Evolutionary conservation across 2,888 invertebrate genomes (phyloP).

Genomic region (Leptinotarsa rubiginosa): DNA sequence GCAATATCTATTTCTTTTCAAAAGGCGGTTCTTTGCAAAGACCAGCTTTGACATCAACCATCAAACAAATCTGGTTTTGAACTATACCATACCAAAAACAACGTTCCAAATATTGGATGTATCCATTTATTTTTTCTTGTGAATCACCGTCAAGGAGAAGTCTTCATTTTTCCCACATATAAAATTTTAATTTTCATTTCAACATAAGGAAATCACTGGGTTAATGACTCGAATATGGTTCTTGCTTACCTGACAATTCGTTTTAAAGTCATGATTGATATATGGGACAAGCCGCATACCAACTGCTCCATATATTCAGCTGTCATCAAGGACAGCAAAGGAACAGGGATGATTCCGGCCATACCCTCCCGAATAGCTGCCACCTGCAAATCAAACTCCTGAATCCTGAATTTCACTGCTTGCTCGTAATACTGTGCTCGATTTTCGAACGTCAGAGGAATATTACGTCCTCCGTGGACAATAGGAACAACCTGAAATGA

Average conservation of each 20-base stretch:
- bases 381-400: slow-evolving; percentile 74
- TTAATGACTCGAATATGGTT: background rate
- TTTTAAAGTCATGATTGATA: slow-evolving; percentile 71
- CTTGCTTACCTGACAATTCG: slow-evolving; percentile 71
- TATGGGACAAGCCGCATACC: slow-evolving; percentile 74
- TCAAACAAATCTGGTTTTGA: too few relatives aligned
- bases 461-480: slow-evolving; percentile 72
- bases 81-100: too few relatives aligned
- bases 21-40: too few relatives aligned
- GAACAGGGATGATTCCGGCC: slow-evolving; percentile 75
- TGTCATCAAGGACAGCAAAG: slow-evolving; percentile 72
- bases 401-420: slow-evolving; percentile 71
- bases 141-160: too few relatives aligned
- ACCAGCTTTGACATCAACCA: too few relatives aligned
- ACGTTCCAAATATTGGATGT: too few relatives aligned
- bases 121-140: too few relatives aligned
- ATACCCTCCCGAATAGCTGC: slow-evolving; percentile 73
- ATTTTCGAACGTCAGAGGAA: slow-evolving; percentile 72
- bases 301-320: slow-evolving; percentile 72
- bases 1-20: too few relatives aligned
- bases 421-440: slow-evolving; percentile 72
- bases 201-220: too few relatives aligned
- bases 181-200: too few relatives aligned
- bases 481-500: slow-evolving; percentile 69
- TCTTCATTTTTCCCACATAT: too few relatives aligned